Evolutionary conservation across 2,888 invertebrate species (phyloP), one percentile per base, ranked within the genome.

Genomic region (Halictus ligatus): DNA sequence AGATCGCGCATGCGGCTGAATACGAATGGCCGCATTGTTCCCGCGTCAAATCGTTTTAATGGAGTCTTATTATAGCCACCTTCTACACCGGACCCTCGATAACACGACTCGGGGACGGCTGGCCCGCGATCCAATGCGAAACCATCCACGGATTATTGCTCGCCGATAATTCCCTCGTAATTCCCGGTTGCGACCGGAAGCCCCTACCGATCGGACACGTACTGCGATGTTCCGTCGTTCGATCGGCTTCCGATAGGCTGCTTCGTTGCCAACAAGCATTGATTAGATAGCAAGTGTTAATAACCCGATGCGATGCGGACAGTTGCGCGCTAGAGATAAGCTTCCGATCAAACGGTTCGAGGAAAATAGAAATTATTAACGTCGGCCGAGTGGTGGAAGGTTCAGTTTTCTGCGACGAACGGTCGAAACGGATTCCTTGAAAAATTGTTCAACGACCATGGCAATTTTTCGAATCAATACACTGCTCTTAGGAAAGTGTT

Each of bases 21-120:
- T 91, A 89, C 91, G 85, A 91, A 91, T 91, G 83, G 89, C 81
- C 84, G 79, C 84, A 90, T 90, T 90, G 90, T 90, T 90, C 85
- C 71, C 86, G 74, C 83, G 82, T 82, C 85, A 89, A 90, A 88
- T 85, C 88, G 84, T 85, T 89, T 90, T 90, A 90, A 90, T 90
- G 85, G 89, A 84, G 80, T 89, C 86, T 85, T 88, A 89, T 89
- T 89, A 89, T 88, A 86, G 88, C 87, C 84, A 76, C 80, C 82
- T 80, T 89, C 85, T 58, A 78, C 58, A 58, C 74, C 58, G 71
- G 77, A 50, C n/a, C 54, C 69, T 21, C 81, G 78, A 69, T 75
- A 79, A 48, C 54, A 78, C 29, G 1, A 13, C 29, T 80, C 83
- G 73, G 74, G 75, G 71, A n/a, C 71, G 40, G 71, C 71, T 78